Evolutionary conservation across 2,797 vertebrate genomes (phyloP).

Genomic region (Sebastes hubbsi): DNA sequence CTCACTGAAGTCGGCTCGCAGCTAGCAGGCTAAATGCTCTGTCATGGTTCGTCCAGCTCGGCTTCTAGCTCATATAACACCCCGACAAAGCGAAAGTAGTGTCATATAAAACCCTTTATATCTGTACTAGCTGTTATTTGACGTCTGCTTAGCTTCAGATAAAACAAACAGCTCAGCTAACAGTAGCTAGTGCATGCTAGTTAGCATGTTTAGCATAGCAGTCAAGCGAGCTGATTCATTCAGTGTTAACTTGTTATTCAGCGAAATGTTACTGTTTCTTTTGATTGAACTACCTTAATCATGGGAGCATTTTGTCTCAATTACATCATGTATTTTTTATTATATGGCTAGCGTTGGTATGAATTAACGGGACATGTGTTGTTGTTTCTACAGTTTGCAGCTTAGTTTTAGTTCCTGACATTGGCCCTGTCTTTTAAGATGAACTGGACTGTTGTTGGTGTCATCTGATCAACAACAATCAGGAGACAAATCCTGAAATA

Average conservation of each 20-base stretch:
- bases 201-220: conserved; percentile 64
- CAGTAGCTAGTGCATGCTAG: conserved; percentile 15
- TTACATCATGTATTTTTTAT: not conserved
- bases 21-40: conserved; percentile 78
- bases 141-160: not conserved
- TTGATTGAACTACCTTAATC: rapidly evolving
- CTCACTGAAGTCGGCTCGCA: conserved; percentile 44
- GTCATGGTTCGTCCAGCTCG: conserved; percentile 72
- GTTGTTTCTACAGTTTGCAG: not conserved
- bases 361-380: no score
- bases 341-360: not conserved
- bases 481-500: no score
- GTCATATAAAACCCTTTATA: rapidly evolving
- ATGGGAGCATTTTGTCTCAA: rapidly evolving
- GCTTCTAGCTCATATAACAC: conserved; percentile 3
- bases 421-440: not conserved
- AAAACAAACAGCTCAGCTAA: not conserved
- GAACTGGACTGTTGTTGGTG: not conserved
- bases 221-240: conserved; percentile 58
- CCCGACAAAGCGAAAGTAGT: conserved; percentile 33
- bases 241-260: not conserved
- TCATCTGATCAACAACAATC: no score
- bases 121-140: not conserved
- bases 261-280: rapidly evolving
- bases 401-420: rapidly evolving